phyloP scores from a whole-genome alignment of 2,797 vertebrate genomes.

The Glyptemys insculpta region DNA sequence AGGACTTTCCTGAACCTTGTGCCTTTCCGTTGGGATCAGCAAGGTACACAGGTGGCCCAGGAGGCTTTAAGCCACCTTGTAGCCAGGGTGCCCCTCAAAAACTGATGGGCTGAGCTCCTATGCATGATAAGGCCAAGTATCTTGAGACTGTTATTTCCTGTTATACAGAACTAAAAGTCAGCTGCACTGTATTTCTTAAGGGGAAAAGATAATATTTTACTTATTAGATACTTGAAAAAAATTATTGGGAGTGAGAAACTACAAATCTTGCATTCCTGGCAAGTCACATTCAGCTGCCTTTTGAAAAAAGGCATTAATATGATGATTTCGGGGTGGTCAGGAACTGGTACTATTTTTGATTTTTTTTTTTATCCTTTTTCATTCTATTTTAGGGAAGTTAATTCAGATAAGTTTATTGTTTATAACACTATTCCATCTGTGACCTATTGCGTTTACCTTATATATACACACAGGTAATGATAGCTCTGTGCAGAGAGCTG shows the following conservation, averaged over 20 bases:
- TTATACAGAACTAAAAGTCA: too few relatives aligned
- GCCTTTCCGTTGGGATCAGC: neutral
- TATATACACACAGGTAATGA: neutral
- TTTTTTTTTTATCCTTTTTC: neutral
- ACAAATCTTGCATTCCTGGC: neutral
- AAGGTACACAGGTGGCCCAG: neutral
- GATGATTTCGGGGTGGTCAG: neutral
- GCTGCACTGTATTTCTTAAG: neutral
- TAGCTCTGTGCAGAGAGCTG: neutral
- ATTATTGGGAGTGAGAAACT: neutral
- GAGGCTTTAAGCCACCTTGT: neutral
- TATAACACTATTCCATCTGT: neutral
- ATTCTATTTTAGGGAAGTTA: neutral
- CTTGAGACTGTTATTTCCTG: neutral
- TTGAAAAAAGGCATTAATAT: neutral
- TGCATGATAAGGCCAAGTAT: neutral
- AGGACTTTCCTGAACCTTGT: neutral
- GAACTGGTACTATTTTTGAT: neutral
- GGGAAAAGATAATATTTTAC: neutral
- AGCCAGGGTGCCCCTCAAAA: neutral
- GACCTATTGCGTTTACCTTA: conserved; percentile 31
- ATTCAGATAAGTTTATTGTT: conserved; percentile 14
- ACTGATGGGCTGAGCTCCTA: neutral
- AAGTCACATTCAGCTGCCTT: neutral
- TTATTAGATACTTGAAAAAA: neutral